Conservation (phyloP, 2,797 vertebrate genomes). For the Nasua narica region DNA sequence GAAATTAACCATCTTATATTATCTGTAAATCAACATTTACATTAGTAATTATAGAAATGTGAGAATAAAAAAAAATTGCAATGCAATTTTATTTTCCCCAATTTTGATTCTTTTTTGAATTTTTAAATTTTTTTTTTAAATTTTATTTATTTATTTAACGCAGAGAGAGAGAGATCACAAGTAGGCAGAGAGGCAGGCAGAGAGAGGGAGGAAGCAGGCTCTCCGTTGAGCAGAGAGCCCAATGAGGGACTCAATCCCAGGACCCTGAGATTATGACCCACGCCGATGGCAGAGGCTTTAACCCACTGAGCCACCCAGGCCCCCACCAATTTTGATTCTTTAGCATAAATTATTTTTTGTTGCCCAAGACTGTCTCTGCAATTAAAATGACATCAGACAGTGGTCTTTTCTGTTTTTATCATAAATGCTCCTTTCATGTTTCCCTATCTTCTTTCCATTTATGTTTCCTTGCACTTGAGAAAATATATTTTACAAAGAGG, state of each 20-base stretch:
- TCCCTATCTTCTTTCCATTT: not conserved
- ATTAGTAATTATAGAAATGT: not conserved
- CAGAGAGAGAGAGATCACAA: too few species aligned
- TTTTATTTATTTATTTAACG: too few species aligned
- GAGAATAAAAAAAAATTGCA: not conserved
- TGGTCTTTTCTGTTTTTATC: not conserved
- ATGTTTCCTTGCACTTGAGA: not conserved
- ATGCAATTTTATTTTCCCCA: not conserved
- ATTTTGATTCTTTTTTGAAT: not conserved
- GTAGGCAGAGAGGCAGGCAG: too few species aligned
- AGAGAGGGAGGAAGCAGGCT: too few species aligned
- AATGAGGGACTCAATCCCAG: too few species aligned
- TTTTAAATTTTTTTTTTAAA: too few species aligned
- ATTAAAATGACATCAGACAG: not conserved
- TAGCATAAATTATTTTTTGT: not conserved
- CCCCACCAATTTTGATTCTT: not conserved
- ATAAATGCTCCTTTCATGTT: not conserved
- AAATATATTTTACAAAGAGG: conserved; percentile 17
- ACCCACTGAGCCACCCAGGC: too few species aligned
- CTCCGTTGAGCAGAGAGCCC: too few species aligned
- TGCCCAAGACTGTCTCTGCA: not conserved
- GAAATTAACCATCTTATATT: not conserved
- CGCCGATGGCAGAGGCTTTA: too few species aligned
- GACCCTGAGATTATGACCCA: too few species aligned
- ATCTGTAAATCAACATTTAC: not conserved